A percentile compares a stretch with the other conserved stretches of the same genome.
Conservation (phyloP, 1,140 invertebrate genomes). For the Penaeus japonicus region DNA sequence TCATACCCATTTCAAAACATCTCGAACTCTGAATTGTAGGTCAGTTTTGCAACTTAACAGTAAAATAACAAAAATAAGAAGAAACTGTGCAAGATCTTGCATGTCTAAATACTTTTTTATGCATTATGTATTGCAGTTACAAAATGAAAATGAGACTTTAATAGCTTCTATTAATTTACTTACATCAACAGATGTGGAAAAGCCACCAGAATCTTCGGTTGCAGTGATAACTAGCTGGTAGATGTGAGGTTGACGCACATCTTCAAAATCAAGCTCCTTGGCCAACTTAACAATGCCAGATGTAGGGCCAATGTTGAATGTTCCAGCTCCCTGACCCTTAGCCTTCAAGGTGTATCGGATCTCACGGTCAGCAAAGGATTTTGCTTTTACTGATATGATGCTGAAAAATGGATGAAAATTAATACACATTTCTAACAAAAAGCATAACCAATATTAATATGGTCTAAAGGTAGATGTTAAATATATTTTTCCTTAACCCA, state of each 20-base stretch:
- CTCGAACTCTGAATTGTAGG: no score
- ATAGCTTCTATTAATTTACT: constrained; percentile 51
- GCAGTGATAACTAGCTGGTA: constrained; percentile 91
- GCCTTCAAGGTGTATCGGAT: constrained; percentile 93
- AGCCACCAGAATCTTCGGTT: constrained; percentile 94
- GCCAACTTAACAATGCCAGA: constrained; percentile 93
- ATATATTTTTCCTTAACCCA: no score
- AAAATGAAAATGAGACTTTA: no score
- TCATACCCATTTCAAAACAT: no score
- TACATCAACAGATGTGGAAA: constrained; percentile 93
- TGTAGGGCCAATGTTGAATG: constrained; percentile 92
- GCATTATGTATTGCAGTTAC: no score
- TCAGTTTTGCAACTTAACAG: no score
- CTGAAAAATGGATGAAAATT: constrained; percentile 65
- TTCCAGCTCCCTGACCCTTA: constrained; percentile 91
- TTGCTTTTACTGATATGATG: constrained; percentile 95
- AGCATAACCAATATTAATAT: no score
- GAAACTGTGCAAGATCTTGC: no score
- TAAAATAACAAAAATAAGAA: no score
- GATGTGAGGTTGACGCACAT: constrained; percentile 89
- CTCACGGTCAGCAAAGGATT: constrained; percentile 93
- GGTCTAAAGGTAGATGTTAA: no score
- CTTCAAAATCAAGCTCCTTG: constrained; percentile 94
- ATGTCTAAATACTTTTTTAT: no score
- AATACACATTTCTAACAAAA: not conserved